Evolutionary conservation across 1,140 invertebrate genomes (phyloP).

Genomic region (Sipha flava): DNA sequence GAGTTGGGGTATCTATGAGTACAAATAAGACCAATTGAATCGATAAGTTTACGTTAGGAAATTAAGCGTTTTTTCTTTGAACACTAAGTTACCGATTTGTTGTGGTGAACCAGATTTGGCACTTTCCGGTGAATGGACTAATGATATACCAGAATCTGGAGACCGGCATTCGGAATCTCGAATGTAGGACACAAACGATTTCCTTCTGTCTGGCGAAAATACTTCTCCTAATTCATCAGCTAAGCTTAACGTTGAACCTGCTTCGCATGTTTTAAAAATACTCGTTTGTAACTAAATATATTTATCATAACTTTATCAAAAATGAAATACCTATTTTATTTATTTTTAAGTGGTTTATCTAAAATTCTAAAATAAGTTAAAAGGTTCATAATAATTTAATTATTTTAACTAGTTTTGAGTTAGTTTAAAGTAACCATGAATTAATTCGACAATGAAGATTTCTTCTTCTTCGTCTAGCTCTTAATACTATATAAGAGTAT

Average conservation of each 20-base stretch:
- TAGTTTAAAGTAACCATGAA: too few relatives aligned
- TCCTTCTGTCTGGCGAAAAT: conserved; percentile 19
- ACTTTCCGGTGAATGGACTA: conserved; percentile 77
- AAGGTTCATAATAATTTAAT: too few relatives aligned
- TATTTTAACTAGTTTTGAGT: too few relatives aligned
- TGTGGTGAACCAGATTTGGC: conserved; percentile 71
- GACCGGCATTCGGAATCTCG: conserved; percentile 28
- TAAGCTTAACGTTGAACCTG: conserved; percentile 37
- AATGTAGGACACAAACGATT: background rate
- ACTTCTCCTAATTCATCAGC: conserved; percentile 39
- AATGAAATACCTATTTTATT: background rate
- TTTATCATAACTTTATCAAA: background rate
- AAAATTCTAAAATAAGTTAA: too few relatives aligned
- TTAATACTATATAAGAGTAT: too few relatives aligned
- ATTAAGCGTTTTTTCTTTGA: too few relatives aligned
- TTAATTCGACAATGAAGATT: too few relatives aligned
- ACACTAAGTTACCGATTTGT: background rate
- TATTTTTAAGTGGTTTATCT: too few relatives aligned
- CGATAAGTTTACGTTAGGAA: too few relatives aligned
- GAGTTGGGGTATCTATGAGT: conserved; percentile 46
- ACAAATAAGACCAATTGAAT: conserved; percentile 40
- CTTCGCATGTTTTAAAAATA: background rate
- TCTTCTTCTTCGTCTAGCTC: too few relatives aligned
- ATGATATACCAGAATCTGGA: conserved; percentile 77
- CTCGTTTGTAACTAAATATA: background rate